Base-by-base conservation (phyloP, 2,113 vertebrate species). In the Lathamus discolor region DNA sequence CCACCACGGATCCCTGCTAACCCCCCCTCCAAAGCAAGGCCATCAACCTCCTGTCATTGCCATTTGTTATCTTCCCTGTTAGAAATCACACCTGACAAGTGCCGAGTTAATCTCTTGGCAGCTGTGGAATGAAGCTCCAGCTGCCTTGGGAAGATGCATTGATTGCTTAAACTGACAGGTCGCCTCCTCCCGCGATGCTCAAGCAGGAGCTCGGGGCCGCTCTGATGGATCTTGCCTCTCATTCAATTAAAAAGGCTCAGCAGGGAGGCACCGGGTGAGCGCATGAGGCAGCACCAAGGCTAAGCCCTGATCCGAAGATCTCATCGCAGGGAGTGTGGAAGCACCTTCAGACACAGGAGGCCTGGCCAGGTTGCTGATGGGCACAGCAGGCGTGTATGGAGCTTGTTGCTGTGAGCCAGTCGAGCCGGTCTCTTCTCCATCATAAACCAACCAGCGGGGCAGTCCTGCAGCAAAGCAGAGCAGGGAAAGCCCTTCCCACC, bases 91-190 rank as follows among this genome's bases (percentile, higher is more conserved):
- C 48, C 90, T 94, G 93, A 92, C 94, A 85, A 39, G 13, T 19
- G 81, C 20, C 11, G 70, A 35, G 82, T 80, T 94, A 77, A 90
- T 93, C 94, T 94, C 79, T 43, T 67, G 93, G 92, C 90, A 94
- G 95, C 88, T 88, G 46, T 49, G 76, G 90, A 78, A 95, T 90
- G 95, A 86, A 94, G 94, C 90, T 86, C 92, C 0, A 2, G 63
- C 92, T 83, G 90, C 92, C 94, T 78, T 7, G 61, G 66, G 79
- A 83, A 83, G 90, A 74, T 11, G 64, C 90, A 96, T 72, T 83
- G 93, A 96, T 96, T 81, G 80, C 92, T 90, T 67, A n/a, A 80
- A 74, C 82, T 86, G 95, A 96, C 95, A 95, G 78, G 49, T 94
- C 4, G 0, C 70, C 82, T 90, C 41, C 85, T 90, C 82, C 82